A percentile compares a stretch with the other conserved stretches of the same genome.
Conservation (phyloP, 2,797 vertebrate species). For the Lacerta viridis region DNA sequence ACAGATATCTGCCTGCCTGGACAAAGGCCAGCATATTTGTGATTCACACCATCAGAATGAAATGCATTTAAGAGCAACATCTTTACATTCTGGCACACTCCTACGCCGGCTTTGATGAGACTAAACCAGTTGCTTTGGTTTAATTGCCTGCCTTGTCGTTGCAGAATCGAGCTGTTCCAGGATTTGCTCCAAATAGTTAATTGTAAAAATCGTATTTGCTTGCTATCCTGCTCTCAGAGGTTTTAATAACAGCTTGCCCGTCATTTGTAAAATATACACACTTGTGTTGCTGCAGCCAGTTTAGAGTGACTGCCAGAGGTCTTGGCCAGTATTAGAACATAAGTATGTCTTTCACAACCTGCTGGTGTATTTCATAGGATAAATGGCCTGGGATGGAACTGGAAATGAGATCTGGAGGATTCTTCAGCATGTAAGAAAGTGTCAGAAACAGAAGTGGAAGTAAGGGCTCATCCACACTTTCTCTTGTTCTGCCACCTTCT, state of each 20-base stretch:
- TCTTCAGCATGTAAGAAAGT: neutral
- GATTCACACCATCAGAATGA: neutral
- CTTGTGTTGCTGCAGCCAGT: slow-evolving; percentile 4
- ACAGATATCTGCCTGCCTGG: no score
- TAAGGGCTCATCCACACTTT: neutral
- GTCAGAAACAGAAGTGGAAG: neutral
- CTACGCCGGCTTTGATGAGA: neutral
- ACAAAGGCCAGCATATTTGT: neutral
- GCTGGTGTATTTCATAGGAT: neutral
- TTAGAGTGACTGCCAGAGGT: neutral
- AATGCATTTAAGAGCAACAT: neutral
- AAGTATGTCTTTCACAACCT: slow-evolving; percentile 1
- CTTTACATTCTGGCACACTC: neutral
- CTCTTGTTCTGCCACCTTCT: no score
- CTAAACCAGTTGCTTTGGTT: neutral
- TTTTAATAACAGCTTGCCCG: slow-evolving; percentile 25
- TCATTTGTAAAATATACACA: slow-evolving; percentile 5
- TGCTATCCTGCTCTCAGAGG: neutral
- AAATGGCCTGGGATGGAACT: neutral
- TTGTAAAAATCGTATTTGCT: slow-evolving; percentile 33
- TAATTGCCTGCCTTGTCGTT: slow-evolving; percentile 15
- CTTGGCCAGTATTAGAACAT: slow-evolving; percentile 7
- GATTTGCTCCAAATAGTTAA: slow-evolving; percentile 25
- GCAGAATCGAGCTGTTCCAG: neutral
- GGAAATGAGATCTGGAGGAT: neutral